Percentiles rank a stretch among this genome's conserved stretches.
Conservation (phyloP, 2,888 invertebrate genomes). For the Nomada ferruginata region DNA sequence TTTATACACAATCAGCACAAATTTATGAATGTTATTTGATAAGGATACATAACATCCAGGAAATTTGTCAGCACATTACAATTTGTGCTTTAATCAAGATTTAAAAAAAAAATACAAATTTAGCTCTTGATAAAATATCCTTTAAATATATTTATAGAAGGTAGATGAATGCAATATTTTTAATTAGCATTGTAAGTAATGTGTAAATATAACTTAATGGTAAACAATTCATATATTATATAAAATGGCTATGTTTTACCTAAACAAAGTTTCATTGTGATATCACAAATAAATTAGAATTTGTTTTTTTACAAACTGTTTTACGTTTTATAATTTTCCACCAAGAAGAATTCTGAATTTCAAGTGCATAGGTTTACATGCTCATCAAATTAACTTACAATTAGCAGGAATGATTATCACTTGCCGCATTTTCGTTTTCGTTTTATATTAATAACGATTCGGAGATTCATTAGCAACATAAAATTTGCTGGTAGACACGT, state of each 20-base stretch:
- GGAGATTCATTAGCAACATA: not conserved
- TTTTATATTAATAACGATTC: not conserved
- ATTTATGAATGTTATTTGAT: constrained; percentile 63
- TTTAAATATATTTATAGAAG: constrained; percentile 47
- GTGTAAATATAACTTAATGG: constrained; percentile 59
- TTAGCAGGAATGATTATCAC: too few species aligned
- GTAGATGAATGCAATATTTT: constrained; percentile 64
- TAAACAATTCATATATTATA: constrained; percentile 74
- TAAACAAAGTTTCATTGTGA: constrained; percentile 81
- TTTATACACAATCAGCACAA: constrained; percentile 61
- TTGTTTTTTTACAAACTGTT: constrained; percentile 51
- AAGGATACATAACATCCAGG: constrained; percentile 48
- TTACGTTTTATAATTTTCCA: constrained; percentile 15
- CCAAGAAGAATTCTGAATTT: not conserved
- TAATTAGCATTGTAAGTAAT: constrained; percentile 59
- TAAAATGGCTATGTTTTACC: constrained; percentile 78
- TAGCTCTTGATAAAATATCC: constrained; percentile 38
- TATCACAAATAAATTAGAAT: constrained; percentile 77
- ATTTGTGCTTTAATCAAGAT: constrained; percentile 41
- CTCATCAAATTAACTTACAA: too few species aligned
- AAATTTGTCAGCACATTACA: constrained; percentile 40
- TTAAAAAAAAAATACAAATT: constrained; percentile 15
- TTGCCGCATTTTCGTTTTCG: too few species aligned
- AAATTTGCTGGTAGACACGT: not conserved
- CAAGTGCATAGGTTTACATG: not conserved